These are phyloP conservation scores for Eclectus roratus DNA, from an alignment of 2,113 vertebrate species.

Conservation along the genomic window DNA sequence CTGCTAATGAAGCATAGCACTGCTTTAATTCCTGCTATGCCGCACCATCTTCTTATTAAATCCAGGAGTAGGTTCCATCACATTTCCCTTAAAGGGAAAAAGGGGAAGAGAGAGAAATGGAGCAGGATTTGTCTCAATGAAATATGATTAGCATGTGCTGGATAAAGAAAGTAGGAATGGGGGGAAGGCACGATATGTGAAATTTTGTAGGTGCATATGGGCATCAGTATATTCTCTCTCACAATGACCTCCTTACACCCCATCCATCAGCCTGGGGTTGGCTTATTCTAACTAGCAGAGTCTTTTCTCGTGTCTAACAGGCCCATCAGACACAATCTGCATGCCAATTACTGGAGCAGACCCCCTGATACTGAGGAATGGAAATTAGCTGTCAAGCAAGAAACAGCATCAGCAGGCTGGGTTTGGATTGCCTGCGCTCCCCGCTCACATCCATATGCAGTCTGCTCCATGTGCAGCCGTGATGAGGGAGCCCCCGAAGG, in stretches of 20 bases:
- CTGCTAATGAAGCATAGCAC: constrained; percentile 88
- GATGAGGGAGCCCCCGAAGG: constrained; percentile 79
- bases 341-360: constrained; percentile 99
- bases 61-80: constrained; percentile 74
- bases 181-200: constrained; percentile 40
- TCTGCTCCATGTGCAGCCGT: constrained; percentile 58
- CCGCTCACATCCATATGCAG: constrained; percentile 47
- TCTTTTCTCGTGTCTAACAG: constrained; percentile 89
- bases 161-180: constrained; percentile 74
- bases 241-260: constrained; percentile 91
- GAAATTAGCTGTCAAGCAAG: constrained; percentile 96
- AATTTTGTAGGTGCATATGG: constrained; percentile 9
- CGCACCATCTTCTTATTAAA: constrained; percentile 79
- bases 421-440: constrained; percentile 59
- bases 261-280: constrained; percentile 97
- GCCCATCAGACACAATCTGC: constrained; percentile 99
- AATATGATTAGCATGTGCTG: constrained; percentile 82
- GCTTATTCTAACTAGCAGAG: constrained; percentile 96
- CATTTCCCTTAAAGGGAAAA: constrained; percentile 78
- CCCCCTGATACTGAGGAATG: constrained; percentile 97
- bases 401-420: constrained; percentile 77
- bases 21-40: constrained; percentile 76
- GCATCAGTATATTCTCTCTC: constrained; percentile 79
- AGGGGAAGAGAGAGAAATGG: constrained; percentile 62
- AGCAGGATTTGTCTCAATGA: constrained; percentile 79